Evolutionary conservation across 1,140 invertebrate species (phyloP).

Genomic region (Psix sp.): DNA sequence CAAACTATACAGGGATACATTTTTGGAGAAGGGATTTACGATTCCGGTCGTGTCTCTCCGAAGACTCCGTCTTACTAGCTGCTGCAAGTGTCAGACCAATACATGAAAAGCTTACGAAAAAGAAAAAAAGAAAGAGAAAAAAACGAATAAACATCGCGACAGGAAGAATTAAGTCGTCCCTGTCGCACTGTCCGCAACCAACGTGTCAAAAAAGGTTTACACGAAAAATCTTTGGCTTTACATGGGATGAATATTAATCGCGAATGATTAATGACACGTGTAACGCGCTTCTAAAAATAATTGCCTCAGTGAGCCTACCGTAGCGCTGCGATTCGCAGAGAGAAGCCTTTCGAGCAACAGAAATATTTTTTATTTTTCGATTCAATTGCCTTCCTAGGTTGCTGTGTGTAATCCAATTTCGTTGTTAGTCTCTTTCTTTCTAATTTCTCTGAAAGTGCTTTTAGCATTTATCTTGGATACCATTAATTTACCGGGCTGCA

Average conservation of each 20-base stretch:
- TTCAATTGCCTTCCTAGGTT: slow-evolving; percentile 35
- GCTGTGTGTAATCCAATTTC: slow-evolving; percentile 45
- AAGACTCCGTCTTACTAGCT: slow-evolving; percentile 42
- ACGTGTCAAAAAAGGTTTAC: slow-evolving; percentile 56
- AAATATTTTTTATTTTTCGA: slow-evolving; percentile 32
- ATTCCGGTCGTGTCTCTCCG: slow-evolving; percentile 63
- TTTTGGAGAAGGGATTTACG: slow-evolving; percentile 65
- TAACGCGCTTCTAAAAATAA: slow-evolving; percentile 18
- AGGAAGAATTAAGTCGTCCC: slow-evolving; percentile 63
- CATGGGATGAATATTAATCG: slow-evolving; percentile 67
- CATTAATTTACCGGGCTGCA: slow-evolving; percentile 62
- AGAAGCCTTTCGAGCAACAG: background rate
- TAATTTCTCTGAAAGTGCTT: slow-evolving; percentile 66
- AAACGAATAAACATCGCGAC: slow-evolving; percentile 42
- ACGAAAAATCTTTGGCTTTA: slow-evolving; percentile 62
- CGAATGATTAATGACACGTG: slow-evolving; percentile 41
- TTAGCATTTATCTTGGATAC: slow-evolving; percentile 65
- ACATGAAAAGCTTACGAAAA: slow-evolving; percentile 62
- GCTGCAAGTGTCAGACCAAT: slow-evolving; percentile 60
- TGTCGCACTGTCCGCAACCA: slow-evolving; percentile 58
- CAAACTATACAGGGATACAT: slow-evolving; percentile 52
- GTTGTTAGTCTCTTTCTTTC: slow-evolving; percentile 54
- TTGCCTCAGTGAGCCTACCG: slow-evolving; percentile 4
- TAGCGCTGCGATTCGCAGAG: slow-evolving; percentile 2
- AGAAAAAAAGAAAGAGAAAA: background rate